A percentile compares a stretch with the other conserved stretches of the same genome.
These are phyloP conservation scores for Arrhamphus sclerolepis DNA, from an alignment of 2,797 vertebrate genomes.

Conservation along the genomic window DNA sequence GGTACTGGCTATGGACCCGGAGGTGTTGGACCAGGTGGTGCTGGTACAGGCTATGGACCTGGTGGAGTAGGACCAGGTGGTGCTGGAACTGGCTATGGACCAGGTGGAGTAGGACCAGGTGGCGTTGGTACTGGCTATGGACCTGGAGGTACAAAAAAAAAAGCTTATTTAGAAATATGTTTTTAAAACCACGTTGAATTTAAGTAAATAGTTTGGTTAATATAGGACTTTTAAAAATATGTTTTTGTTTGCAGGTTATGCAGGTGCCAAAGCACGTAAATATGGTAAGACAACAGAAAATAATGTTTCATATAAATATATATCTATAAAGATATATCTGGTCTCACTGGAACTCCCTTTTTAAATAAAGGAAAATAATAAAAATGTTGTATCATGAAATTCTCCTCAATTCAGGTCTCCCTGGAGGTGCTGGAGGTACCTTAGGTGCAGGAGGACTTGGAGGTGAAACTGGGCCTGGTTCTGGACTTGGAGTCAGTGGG, in stretches of 20 bases:
- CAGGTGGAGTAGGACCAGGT: constrained; percentile 25
- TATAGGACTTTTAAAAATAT: neutral
- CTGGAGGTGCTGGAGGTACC: constrained; percentile 60
- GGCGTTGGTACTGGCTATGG: no score
- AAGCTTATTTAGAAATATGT: neutral
- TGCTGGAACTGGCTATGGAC: constrained; percentile 35
- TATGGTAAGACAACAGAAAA: constrained; percentile 68
- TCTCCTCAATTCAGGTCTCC: constrained; percentile 38
- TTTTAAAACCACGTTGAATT: neutral
- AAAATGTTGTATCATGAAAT: constrained; percentile 8
- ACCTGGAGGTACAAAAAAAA: constrained; percentile 17
- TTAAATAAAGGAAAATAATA: no score
- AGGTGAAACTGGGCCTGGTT: constrained; percentile 41
- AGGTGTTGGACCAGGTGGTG: constrained; percentile 34
- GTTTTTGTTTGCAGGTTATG: constrained; percentile 63
- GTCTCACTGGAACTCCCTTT: no score
- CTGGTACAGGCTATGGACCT: constrained; percentile 33
- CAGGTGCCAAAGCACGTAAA: constrained; percentile 78
- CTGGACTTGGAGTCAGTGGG: constrained; percentile 62
- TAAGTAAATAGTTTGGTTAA: neutral
- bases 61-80: constrained; percentile 38
- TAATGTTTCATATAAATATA: neutral
- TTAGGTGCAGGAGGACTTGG: constrained; percentile 61
- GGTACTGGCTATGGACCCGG: constrained; percentile 35
- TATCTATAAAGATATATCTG: no score